Evolutionary conservation across 2,113 vertebrate genomes (phyloP).

Genomic region (Bambusicola thoracicus): DNA sequence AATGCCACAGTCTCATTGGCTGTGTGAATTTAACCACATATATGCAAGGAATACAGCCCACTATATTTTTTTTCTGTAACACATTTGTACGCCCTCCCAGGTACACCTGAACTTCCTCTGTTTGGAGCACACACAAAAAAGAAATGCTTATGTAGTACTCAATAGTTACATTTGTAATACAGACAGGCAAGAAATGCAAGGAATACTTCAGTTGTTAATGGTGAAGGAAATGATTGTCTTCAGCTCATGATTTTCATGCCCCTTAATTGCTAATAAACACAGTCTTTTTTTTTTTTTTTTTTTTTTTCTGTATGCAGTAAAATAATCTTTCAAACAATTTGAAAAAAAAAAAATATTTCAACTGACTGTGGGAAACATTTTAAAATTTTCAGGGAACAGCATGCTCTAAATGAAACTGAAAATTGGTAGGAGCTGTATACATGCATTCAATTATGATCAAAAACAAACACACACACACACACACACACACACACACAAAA

Average conservation of each 20-base stretch:
- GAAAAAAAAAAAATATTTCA: fast-evolving
- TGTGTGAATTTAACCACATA: not conserved
- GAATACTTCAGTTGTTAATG: not conserved
- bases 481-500: too few relatives aligned
- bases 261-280: not conserved
- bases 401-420: not conserved
- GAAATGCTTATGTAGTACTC: not conserved
- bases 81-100: not conserved
- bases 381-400: fast-evolving
- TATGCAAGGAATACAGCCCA: not conserved
- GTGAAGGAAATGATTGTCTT: not conserved
- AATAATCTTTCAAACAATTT: not conserved
- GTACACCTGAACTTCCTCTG: not conserved
- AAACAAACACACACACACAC: not conserved
- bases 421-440: not conserved
- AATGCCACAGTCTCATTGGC: not conserved
- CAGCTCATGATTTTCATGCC: not conserved
- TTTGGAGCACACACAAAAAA: not conserved
- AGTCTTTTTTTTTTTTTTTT: not conserved
- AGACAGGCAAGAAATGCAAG: not conserved
- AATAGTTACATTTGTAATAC: not conserved
- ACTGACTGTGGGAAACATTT: not conserved
- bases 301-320: not conserved
- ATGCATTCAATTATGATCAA: not conserved
- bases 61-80: not conserved